Evolutionary conservation across 2,797 vertebrate species (phyloP), one percentile per base, ranked within the genome.

Genomic region (Coendou prehensilis): DNA sequence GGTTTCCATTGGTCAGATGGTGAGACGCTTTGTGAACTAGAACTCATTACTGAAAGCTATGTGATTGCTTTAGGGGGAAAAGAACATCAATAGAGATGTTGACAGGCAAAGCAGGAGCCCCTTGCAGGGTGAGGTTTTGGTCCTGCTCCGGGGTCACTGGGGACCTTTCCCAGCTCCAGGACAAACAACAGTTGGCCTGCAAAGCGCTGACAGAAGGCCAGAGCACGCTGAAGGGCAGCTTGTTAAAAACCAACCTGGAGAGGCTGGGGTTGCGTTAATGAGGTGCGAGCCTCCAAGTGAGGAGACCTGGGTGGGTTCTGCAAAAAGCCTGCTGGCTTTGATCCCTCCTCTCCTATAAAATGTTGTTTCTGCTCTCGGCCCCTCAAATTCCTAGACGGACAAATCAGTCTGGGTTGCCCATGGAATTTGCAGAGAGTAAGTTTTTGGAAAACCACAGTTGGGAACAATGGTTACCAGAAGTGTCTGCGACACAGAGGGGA

Each of bases 361-460:
- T 64, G 88, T 57, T 92, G 61, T 95, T 95, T 97, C 92, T 93
- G 92, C 61, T 89, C 87, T 73, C 10, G 6, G 89, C 75, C 90
- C 89, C 82, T 97, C 94, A 76, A 96, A 98, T 97, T 97, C 96
- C 96, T 97, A 97, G 97, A 97, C 97, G 2, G 96, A 87, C 45
- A 7, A 93, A 91, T 95, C 97, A 93, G 76, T 10, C 96, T 95
- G 45, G 91, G 5, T 1, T 81, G 94, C 93, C 91, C 15, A 0
- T 91, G 96, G 94, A 33, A 33, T 97, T 69, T 92, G 94, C 92
- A 97, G 92, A 98, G 89, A 91, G n/a, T 79, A 90, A 81, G 6
- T 92, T 93, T 96, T 97, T 81, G 61, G 57, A 97, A 97, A 97
- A 94, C 0, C 41, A 47, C 17, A 71, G 89, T 89, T 30, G 75